Evolutionary conservation across 2,113 vertebrate genomes (phyloP).

Genomic region (Gallinago jamesoni): DNA sequence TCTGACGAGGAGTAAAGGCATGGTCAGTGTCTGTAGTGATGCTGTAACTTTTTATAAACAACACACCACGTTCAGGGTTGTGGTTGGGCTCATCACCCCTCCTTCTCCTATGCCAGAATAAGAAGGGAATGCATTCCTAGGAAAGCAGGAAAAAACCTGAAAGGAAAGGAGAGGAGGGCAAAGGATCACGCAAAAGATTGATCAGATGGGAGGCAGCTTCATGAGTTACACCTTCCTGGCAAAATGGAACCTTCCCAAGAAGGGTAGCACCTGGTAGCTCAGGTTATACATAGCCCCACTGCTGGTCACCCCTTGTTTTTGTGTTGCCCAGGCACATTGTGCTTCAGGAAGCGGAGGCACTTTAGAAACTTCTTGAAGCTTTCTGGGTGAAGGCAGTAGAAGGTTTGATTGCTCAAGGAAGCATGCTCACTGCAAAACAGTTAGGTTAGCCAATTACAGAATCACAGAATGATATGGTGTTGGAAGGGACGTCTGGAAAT

Average conservation of each 20-base stretch:
- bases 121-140: neutral
- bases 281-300: neutral
- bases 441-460: neutral
- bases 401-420: neutral
- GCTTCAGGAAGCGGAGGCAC: neutral
- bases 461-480: too few species aligned
- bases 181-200: neutral
- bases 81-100: neutral
- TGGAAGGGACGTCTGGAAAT: too few species aligned
- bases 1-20: neutral
- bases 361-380: neutral
- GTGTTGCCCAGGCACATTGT: neutral
- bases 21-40: accelerated
- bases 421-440: neutral
- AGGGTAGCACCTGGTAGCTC: neutral
- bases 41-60: neutral
- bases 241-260: neutral
- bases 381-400: neutral
- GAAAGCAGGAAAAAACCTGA: neutral
- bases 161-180: neutral
- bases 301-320: neutral
- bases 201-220: neutral
- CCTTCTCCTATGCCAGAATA: neutral
- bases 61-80: accelerated
- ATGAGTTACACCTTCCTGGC: neutral